These are phyloP conservation scores for Salarias fasciatus DNA, from an alignment of 2,797 vertebrate species.

Conservation along the genomic window DNA sequence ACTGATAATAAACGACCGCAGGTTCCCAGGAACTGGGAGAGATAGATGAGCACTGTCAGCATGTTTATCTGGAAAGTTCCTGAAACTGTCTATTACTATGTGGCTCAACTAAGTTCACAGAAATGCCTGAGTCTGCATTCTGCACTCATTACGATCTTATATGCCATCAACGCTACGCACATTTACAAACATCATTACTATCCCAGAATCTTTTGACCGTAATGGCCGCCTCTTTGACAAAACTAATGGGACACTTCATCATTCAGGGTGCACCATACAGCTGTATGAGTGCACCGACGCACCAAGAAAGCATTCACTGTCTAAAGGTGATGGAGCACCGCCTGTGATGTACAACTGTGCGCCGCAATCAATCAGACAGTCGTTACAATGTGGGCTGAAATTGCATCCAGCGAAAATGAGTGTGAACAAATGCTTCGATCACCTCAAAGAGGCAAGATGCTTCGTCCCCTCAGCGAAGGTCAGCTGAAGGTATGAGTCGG, in stretches of 20 bases:
- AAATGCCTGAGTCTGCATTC: slow-evolving; percentile 13
- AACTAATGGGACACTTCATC: slow-evolving; percentile 25
- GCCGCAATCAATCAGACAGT: slow-evolving; percentile 43
- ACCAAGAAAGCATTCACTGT: slow-evolving; percentile 35
- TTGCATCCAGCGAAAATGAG: slow-evolving; percentile 28
- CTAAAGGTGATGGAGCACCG: slow-evolving; percentile 37
- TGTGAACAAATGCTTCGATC: slow-evolving; percentile 45
- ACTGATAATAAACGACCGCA: slow-evolving; percentile 52
- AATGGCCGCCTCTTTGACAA: slow-evolving; percentile 21
- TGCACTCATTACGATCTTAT: slow-evolving; percentile 6
- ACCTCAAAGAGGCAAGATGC: slow-evolving; percentile 15
- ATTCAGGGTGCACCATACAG: slow-evolving; percentile 17
- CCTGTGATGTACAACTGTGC: slow-evolving; percentile 47
- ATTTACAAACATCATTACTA: slow-evolving; percentile 20
- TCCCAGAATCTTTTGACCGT: slow-evolving; percentile 14
- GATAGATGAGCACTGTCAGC: slow-evolving; percentile 53
- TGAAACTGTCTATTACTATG: slow-evolving; percentile 31
- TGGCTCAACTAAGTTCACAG: slow-evolving; percentile 9
- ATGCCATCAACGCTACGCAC: slow-evolving; percentile 11
- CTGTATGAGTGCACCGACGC: slow-evolving; percentile 9
- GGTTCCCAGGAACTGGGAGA: slow-evolving; percentile 28
- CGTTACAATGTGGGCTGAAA: slow-evolving; percentile 34
- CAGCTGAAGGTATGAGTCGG: slow-evolving; percentile 9
- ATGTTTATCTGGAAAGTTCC: slow-evolving; percentile 61
- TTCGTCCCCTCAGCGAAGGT: slow-evolving; percentile 50